Evolutionary conservation across 2,888 invertebrate genomes (phyloP), one percentile per base, ranked within the genome.

Genomic region (Orchestes rusci): DNA sequence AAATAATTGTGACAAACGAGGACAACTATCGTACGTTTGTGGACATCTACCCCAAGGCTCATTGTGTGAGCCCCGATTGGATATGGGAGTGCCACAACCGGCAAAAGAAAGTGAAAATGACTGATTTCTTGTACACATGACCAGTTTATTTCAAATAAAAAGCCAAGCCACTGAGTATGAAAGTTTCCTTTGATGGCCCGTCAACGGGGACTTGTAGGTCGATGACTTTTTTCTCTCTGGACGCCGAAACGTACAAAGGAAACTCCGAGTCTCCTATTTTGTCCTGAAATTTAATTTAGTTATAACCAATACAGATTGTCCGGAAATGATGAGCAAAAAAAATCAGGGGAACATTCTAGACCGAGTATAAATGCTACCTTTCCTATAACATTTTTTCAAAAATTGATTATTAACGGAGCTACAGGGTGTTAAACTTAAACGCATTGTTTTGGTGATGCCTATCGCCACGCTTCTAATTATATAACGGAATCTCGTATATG

Each of bases 101-200:
- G 17, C 59, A 64, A 53, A 56, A 53, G 47, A 45, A 58, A 12
- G 48, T 61, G 29, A 49, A 61, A 7, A 39, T 53, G 41, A 52
- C 59, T 43, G 52, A 55, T n/a, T 61, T 35, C 34, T 33, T 44
- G 17, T 48, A 23, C 17, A 17, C 36, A 7, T 48, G 34, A 28
- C 12, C 10, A 28, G 16, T 28, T 28, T 27, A 61, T 41, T 62
- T 62, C 45, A 80, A 66, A 67, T 79, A 80, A 44, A 82, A 69
- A 3, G 81, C 80, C 3, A 77, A 70, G 34, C 80, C 79, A 41
- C 76, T 71, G 59, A 78, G 74, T 33, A 78, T 68, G 81, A 81
- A 82, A 54, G 73, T 70, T 41, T 70, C 69, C 37, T 63, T 64
- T 15, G 71, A 70, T 44, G 59, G 61, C 10, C 38, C 40, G 45